Evolutionary conservation across 1,140 invertebrate species (phyloP).

Genomic region (Drosophila pandora): DNA sequence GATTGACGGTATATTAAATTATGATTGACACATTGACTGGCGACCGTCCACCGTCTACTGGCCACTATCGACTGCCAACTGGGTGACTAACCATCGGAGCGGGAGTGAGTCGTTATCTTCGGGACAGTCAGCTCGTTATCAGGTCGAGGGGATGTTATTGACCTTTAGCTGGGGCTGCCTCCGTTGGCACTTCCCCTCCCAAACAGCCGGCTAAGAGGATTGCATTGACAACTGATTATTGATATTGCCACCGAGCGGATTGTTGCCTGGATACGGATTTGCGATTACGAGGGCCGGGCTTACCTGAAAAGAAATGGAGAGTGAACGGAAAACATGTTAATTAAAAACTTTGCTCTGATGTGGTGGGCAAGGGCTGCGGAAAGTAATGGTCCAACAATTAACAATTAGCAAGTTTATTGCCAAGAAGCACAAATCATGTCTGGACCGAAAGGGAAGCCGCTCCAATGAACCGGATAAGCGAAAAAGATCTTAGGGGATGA

Average conservation of each 20-base stretch:
- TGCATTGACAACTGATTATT: no score
- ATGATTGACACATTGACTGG: conserved; percentile 81
- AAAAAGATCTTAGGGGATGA: conserved; percentile 10
- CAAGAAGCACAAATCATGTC: conserved; percentile 65
- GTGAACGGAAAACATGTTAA: conserved; percentile 69
- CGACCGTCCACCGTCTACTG: conserved; percentile 2
- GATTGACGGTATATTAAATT: conserved; percentile 68
- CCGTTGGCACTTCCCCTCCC: background rate
- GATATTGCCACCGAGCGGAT: no score
- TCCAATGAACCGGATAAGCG: conserved; percentile 37
- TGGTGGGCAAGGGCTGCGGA: conserved; percentile 3
- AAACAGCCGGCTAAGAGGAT: no score
- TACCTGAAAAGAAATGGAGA: conserved; percentile 69
- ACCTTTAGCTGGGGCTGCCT: conserved; percentile 16
- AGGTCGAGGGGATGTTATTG: conserved; percentile 53
- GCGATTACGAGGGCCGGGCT: conserved; percentile 16
- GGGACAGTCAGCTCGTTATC: conserved; percentile 14
- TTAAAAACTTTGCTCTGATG: conserved; percentile 53
- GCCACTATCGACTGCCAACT: conserved; percentile 12
- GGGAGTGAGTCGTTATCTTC: conserved; percentile 31
- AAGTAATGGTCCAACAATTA: conserved; percentile 57
- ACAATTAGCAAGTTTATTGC: conserved; percentile 75
- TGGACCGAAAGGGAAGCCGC: conserved; percentile 20
- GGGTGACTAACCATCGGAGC: conserved; percentile 47
- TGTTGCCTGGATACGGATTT: background rate